phyloP scores from a whole-genome alignment of 2,888 invertebrate genomes.

The Anthoptus insignis region DNA sequence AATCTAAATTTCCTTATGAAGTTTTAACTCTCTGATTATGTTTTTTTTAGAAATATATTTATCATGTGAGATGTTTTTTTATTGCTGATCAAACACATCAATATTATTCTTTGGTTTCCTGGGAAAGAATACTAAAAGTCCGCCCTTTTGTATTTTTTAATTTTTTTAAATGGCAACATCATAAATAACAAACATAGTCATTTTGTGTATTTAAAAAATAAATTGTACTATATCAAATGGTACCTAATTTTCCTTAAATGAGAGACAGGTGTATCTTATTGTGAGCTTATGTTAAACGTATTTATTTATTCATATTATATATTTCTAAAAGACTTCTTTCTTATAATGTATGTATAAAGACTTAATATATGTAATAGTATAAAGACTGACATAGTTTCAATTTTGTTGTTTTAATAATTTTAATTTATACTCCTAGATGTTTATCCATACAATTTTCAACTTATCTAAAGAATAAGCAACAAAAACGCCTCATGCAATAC shows the following conservation, averaged over 20 bases:
- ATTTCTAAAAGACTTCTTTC: neutral
- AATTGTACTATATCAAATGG: neutral
- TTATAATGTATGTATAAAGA: conserved; percentile 14
- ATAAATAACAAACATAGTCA: no score
- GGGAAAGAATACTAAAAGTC: no score
- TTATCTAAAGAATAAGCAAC: no score
- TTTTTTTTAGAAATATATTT: conserved; percentile 34
- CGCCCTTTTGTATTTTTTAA: no score
- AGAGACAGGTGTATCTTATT: neutral
- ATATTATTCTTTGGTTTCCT: no score
- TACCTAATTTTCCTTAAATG: neutral
- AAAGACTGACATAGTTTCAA: conserved; percentile 34
- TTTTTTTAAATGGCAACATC: no score
- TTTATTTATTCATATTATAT: neutral
- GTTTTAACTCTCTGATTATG: conserved; percentile 29
- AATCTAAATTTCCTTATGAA: neutral
- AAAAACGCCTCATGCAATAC: no score
- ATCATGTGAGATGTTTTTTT: conserved; percentile 23
- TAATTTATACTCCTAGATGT: neutral
- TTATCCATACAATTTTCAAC: no score
- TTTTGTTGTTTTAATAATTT: conserved; percentile 24
- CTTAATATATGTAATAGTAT: conserved; percentile 18
- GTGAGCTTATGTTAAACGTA: neutral
- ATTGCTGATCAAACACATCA: no score
- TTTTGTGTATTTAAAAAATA: no score